These are phyloP conservation scores for Agrilus cyanescens DNA, from an alignment of 2,888 invertebrate genomes.

Conservation along the genomic window DNA sequence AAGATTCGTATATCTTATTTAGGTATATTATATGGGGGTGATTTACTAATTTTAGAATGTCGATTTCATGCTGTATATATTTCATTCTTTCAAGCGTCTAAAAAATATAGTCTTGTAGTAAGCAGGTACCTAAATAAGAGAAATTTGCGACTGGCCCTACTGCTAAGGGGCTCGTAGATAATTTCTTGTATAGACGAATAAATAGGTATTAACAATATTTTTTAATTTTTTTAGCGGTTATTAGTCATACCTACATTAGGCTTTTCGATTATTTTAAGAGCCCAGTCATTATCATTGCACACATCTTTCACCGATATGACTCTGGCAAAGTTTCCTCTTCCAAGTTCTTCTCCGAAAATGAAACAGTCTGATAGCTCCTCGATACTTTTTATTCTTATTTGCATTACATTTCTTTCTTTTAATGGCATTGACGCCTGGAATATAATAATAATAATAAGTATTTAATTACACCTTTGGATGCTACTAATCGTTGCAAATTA, in stretches of 20 bases:
- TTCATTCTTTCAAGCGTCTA: slow-evolving; percentile 23
- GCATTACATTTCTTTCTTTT: slow-evolving; percentile 25
- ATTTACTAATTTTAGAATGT: slow-evolving; percentile 41
- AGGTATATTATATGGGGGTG: slow-evolving; percentile 44
- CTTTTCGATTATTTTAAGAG: slow-evolving; percentile 37
- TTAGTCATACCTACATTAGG: slow-evolving; percentile 18
- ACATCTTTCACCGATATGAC: slow-evolving; percentile 32
- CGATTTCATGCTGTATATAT: slow-evolving; percentile 39
- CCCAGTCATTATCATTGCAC: slow-evolving; percentile 28
- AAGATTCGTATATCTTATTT: slow-evolving; percentile 41
- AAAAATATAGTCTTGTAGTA: too few relatives aligned
- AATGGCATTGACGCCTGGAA: background rate
- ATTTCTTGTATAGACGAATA: too few relatives aligned
- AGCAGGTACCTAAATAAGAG: too few relatives aligned
- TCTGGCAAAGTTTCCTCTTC: slow-evolving; percentile 34
- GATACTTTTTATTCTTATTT: slow-evolving; percentile 28
- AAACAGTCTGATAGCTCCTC: slow-evolving; percentile 28
- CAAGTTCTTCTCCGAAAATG: slow-evolving; percentile 31
- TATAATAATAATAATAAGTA: too few relatives aligned
- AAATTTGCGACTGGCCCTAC: too few relatives aligned
- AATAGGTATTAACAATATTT: too few relatives aligned
- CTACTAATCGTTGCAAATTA: too few relatives aligned
- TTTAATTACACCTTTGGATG: too few relatives aligned
- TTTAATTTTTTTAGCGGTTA: too few relatives aligned
- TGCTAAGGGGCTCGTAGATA: too few relatives aligned